These are phyloP conservation scores for Danionella dracula DNA, from an alignment of 2,797 vertebrate species.

Conservation along the genomic window DNA sequence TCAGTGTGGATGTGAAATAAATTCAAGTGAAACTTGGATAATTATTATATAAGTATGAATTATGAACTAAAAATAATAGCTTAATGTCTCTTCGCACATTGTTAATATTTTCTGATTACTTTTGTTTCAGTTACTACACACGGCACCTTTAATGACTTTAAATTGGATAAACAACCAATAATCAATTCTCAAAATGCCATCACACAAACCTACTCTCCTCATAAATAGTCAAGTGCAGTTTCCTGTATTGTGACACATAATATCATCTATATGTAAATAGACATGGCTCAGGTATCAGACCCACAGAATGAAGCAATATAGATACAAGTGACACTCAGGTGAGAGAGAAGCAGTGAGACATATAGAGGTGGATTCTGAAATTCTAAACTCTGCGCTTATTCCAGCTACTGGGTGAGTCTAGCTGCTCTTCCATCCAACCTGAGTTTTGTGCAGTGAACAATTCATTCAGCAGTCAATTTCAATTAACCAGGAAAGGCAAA, in stretches of 20 bases:
- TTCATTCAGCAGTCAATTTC: constrained; percentile 20
- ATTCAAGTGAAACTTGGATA: too few relatives aligned
- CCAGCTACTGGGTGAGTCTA: not conserved
- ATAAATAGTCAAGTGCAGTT: not conserved
- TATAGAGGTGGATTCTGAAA: constrained; percentile 1
- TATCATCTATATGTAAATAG: constrained; percentile 14
- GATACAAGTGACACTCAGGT: not conserved
- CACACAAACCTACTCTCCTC: too few relatives aligned
- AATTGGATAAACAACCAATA: too few relatives aligned
- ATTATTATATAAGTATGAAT: too few relatives aligned
- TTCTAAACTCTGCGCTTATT: constrained; percentile 5
- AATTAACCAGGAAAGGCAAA: constrained; percentile 21
- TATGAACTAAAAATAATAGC: too few relatives aligned
- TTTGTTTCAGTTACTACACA: too few relatives aligned
- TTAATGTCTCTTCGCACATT: too few relatives aligned
- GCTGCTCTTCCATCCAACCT: not conserved
- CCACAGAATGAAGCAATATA: not conserved
- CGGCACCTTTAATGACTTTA: too few relatives aligned
- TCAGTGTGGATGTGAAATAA: too few relatives aligned
- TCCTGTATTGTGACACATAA: not conserved
- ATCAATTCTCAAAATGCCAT: too few relatives aligned
- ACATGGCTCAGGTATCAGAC: not conserved
- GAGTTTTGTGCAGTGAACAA: not conserved
- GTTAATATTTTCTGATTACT: too few relatives aligned
- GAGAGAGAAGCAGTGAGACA: not conserved